phyloP scores from a whole-genome alignment of 2,888 invertebrate genomes.

The Amphimallon solstitiale region DNA sequence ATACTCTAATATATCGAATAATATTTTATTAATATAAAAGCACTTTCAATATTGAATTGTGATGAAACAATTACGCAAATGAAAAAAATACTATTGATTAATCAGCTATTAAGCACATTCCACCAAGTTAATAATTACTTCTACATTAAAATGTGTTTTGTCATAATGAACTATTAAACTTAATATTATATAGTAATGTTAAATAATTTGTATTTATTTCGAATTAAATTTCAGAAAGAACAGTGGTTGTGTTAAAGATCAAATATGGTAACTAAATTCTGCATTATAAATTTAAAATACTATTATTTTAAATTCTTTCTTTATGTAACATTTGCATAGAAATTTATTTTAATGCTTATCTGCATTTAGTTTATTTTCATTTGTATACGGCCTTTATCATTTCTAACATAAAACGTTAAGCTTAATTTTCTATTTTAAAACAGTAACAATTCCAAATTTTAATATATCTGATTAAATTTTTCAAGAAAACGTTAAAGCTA shows the following conservation, averaged over 20 bases:
- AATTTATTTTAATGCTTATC: conserved; percentile 9
- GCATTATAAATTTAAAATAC: neutral
- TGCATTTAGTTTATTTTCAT: conserved; percentile 1
- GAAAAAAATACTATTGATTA: no score
- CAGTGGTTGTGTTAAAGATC: neutral
- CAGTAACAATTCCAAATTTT: no score
- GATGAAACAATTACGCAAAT: no score
- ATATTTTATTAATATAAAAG: no score
- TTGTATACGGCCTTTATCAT: neutral
- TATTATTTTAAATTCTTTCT: conserved; percentile 1
- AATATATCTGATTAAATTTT: neutral
- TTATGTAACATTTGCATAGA: conserved; percentile 19
- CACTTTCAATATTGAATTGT: no score
- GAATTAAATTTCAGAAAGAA: no score
- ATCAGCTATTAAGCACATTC: no score
- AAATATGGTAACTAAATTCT: conserved; percentile 21
- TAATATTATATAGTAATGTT: neutral
- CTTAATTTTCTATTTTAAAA: no score
- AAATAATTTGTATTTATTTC: no score
- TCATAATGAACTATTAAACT: neutral
- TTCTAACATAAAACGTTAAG: neutral
- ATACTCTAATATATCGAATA: no score
- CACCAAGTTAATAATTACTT: no score
- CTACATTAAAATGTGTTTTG: no score
- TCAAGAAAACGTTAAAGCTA: conserved; percentile 1